Base-by-base conservation (phyloP, 2,888 invertebrate genomes). In the Drosophila pullipes region DNA sequence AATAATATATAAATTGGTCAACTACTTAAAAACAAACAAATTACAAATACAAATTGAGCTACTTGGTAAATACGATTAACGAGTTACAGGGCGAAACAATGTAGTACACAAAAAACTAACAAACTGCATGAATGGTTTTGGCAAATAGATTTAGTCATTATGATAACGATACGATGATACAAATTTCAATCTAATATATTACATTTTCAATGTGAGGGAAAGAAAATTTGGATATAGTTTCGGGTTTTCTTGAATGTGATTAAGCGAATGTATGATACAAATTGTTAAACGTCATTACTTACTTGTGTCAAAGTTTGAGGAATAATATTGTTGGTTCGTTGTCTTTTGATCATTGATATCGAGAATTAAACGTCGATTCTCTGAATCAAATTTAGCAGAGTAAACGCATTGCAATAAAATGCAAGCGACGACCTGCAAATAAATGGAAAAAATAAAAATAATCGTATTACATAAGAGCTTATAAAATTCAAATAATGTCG, bases 261-360 rank as follows among this genome's bases (percentile, higher is more conserved):
- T 63, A 83, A 83, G 86, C 81, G 25, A 64, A 64, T 77, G 74
- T 64, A 58, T 47, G 62, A 18, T 64, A 68, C 33, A 69, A 78
- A 78, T 76, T 80, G 78, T 68, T 73, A 83, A 89, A 79, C 68
- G 69, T 44, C 50, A 69, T 65, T 89, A 94, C 95, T 96, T 94
- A 96, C 97, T 96, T 82, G 95, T 96, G 88, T 96, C 95, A 91
- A 96, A 96, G 92, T 97, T 96, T 83, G 96, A 96, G 89, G 96
- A 96, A 82, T 96, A 95, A 91, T 97, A 97, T 93, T 97, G 96
- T 64, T 95, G 95, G 92, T 96, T 96, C 88, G 96, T 96, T 80
- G 93, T 92, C 92, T 96, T 96, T 67, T 95, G 94, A 90, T 97
- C 96, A 86, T 95, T 95, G 70, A 97, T 96, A 88, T 95, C 95